Evolutionary conservation across 2,888 invertebrate genomes (phyloP), one percentile per base, ranked within the genome.

Genomic region (Steromphala cineraria): DNA sequence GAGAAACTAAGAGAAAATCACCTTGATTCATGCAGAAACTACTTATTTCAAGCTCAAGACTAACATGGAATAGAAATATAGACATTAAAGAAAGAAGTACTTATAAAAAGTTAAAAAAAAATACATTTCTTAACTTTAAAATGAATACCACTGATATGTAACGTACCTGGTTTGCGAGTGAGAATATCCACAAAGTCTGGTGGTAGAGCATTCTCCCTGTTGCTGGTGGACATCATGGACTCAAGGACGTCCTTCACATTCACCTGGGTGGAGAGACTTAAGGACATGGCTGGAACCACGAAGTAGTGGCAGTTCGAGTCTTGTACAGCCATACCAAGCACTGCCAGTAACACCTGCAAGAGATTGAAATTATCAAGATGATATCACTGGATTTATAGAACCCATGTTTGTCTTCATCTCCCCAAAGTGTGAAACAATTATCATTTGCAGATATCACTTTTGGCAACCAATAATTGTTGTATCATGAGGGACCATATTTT

Each of bases 191-290:
- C 85, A 82, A 89, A 89, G 56, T 86, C 86, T 10, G 80, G 79
- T 5, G 85, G 82, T 8, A 88, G 80, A 10, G 79, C 78, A 0
- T 80, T 82, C 8, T 82, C 84, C 0, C 81, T 75, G n/a, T 85
- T 85, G 40, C 83, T 81, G 7, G 82, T 80, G 40, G 81, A 82
- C 40, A 89, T 81, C 0, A 88, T 81, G 21, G 84, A 80, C 75
- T 88, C 86, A 8, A 90, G 83, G 78, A 89, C 85, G 55, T 87
- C 85, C 78, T 87, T 86, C 28, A 90, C 78, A 15, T 88, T 86
- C 76, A 83, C 67, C 80, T 90, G 90, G 28, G 83, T 78, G 2
- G 75, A 28, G 19, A 80, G 78, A 17, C 86, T 82, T 55, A 89
- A 76, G 2, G 52, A 78, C 71, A 87, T 75, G 21, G 89, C 88